These are phyloP conservation scores for Mallotus villosus DNA, from an alignment of 2,797 vertebrate genomes.

Conservation along the genomic window DNA sequence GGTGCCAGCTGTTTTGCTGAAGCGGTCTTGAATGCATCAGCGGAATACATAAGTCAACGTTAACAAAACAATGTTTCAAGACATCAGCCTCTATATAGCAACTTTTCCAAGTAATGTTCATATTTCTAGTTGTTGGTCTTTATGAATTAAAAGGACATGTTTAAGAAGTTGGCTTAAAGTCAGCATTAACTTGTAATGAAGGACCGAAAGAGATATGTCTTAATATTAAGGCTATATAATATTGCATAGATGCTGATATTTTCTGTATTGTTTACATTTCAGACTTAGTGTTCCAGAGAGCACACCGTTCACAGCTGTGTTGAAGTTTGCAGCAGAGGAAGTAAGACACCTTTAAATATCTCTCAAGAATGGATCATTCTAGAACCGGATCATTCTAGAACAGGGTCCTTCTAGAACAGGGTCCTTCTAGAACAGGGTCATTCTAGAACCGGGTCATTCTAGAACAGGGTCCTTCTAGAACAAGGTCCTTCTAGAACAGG, in stretches of 20 bases:
- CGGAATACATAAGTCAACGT: no score
- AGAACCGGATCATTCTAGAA: background rate
- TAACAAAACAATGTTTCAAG: no score
- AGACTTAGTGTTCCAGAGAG: slow-evolving; percentile 94
- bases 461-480: background rate
- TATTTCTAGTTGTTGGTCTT: no score
- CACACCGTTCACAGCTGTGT: slow-evolving; percentile 94
- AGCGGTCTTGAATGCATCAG: background rate
- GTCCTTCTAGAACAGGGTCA: no score
- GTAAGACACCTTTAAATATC: slow-evolving; percentile 66
- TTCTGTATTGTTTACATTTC: slow-evolving; percentile 52
- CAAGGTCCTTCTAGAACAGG: background rate
- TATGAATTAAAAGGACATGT: no score
- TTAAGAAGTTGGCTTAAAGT: no score
- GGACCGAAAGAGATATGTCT: no score
- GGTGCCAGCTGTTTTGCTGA: background rate
- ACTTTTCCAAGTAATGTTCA: no score
- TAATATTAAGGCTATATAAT: background rate
- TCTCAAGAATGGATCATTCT: background rate
- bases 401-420: no score
- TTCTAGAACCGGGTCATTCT: no score
- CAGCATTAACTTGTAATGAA: no score
- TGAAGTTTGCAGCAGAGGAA: slow-evolving; percentile 98
- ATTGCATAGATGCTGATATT: background rate
- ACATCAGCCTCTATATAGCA: no score